Evolutionary conservation across 1,140 invertebrate genomes (phyloP), one percentile per base, ranked within the genome.

Genomic region (Macrobrachium rosenbergii): DNA sequence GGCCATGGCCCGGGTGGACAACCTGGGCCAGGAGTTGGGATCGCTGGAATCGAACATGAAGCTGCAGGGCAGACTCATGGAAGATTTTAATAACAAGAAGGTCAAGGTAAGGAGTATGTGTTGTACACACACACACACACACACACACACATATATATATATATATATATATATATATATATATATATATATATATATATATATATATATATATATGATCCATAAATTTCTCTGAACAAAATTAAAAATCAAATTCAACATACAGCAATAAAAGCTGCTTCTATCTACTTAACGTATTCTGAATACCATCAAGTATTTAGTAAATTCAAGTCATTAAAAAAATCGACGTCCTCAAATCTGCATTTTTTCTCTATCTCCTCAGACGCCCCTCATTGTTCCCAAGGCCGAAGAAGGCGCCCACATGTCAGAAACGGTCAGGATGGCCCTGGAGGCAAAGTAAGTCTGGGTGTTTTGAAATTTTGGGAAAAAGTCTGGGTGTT

Each of bases 1-100:
- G 59, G 87, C 91, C 5, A 87, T 91, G 80, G 90, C 91, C 37
- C 89, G 88, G 58, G 91, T 92, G 76, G 91, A 92, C n/a, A 91
- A 91, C 37, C 67, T 92, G 64, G 72, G 85, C 52, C 69, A 83
- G 28, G 89, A 89, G 62, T 1, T 89, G 72, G 83, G 10, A 3
- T 88, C 86, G 14, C 79, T 89, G 67, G 81, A 90, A 91, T 60
- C 82, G 67, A 85, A 82, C 58, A 63, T 90, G 12, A 88, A 80
- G 62, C 72, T 90, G 67, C 89, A 90, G 58, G 82, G 69, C 2
- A 23, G 89, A 16, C 88, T 90, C 17, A 79, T 89, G 43, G 88
- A 90, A 37, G 89, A 90, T 52, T 62, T 59, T 37, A 84, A 81
- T 79, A 81, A 64, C 69, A 87, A 63, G 78, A 21, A 69, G 37